These are phyloP conservation scores for Cynopterus brachyotis DNA, from an alignment of 2,113 vertebrate genomes.

Conservation along the genomic window DNA sequence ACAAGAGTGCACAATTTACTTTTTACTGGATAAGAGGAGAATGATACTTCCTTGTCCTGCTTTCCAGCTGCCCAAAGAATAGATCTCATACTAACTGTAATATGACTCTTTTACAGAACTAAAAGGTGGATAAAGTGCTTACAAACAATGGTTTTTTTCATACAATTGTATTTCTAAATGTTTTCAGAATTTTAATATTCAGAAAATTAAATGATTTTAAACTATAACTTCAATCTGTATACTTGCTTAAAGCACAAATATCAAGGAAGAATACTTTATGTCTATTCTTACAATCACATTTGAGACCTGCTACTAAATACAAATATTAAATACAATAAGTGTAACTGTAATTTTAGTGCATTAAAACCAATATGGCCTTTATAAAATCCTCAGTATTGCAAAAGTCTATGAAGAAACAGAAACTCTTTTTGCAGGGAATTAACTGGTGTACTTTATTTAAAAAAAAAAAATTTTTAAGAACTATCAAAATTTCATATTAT, in stretches of 20 bases:
- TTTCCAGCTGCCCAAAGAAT: slow-evolving; percentile 66
- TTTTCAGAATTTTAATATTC: slow-evolving; percentile 27
- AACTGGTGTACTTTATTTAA: background rate
- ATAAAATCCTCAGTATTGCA: background rate
- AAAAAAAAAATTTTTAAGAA: background rate
- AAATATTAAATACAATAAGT: background rate
- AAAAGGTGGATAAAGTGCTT: slow-evolving; percentile 47
- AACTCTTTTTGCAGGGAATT: background rate
- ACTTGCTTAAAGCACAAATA: slow-evolving; percentile 33
- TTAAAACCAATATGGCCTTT: slow-evolving; percentile 38
- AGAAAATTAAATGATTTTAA: slow-evolving; percentile 41
- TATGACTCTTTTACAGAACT: slow-evolving; percentile 55
- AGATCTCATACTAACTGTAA: slow-evolving; percentile 51
- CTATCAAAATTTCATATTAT: slow-evolving; percentile 7
- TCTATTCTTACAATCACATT: background rate
- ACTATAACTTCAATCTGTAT: background rate
- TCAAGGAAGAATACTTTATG: background rate
- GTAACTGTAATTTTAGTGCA: background rate
- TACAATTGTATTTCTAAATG: slow-evolving; percentile 36
- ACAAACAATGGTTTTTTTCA: slow-evolving; percentile 58
- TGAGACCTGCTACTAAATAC: background rate
- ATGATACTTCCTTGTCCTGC: slow-evolving; percentile 64
- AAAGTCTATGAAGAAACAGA: background rate
- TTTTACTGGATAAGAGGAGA: slow-evolving; percentile 48
- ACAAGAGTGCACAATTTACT: slow-evolving; percentile 68